Base-by-base conservation (phyloP, 1,140 invertebrate genomes). In the Leptinotarsa lineolata region DNA sequence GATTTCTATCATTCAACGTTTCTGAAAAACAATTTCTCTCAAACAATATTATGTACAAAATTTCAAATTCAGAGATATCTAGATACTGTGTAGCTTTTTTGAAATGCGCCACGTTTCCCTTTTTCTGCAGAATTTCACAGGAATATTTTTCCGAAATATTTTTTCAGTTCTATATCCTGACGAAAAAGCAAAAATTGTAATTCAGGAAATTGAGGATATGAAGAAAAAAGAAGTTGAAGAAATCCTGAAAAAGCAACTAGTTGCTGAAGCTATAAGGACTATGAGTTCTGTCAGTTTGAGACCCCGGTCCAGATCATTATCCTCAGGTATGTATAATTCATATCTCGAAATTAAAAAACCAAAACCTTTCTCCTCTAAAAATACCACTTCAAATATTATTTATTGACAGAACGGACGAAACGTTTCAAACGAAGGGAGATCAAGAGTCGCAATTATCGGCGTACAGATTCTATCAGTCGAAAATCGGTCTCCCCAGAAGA, bases 141-240 rank as follows among this genome's bases (percentile, higher is more conserved):
- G 13, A n/a, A 46, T 44, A 67, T 67, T 67, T 39, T 39, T 11
- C 8, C 30, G 0, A 67, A 15, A 15, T 2, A 45, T 68, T 68
- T 68, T 54, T 18, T 54, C 48, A 16, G 48, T 54, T n/a, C 30
- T 72, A n/a, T 75, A 79, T 74, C 76, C 79, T 0, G 69, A 76
- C 45, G 79, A 81, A 24, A 77, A 78, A 63, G 81, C 80, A 4
- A 80, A 80, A 73, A 73, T 78, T 59, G 77, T 81, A 12, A 81
- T 83, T 20, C 75, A 81, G 63, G 80, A 80, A 73, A 80, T 82
- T 68, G 82, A 83, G 74, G 74, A 81, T 58, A 73, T 81, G 21
- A 83, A 83, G 79, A 72, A 71, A 76, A 67, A 72, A 68, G 77
- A 78, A 67, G 71, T 30, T 65, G 73, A 71, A 64, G 61, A 70